These are phyloP conservation scores for Eugnorisma glareosa DNA, from an alignment of 2,888 invertebrate genomes.

Conservation along the genomic window DNA sequence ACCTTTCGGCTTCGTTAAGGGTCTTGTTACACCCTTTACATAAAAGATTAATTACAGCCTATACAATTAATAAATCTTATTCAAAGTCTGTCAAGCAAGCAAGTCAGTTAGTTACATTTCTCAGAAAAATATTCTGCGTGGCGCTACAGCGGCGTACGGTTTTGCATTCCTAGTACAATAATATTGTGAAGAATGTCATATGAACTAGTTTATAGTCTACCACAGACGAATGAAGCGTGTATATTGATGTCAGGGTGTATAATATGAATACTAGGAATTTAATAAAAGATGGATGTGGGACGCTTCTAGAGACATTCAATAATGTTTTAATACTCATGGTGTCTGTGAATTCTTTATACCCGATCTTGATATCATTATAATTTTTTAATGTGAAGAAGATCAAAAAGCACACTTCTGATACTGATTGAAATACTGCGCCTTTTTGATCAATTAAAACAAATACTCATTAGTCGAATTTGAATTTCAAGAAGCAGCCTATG, in stretches of 20 bases:
- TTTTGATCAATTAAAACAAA: not conserved
- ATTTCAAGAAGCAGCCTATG: too few relatives aligned
- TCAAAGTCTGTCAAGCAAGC: not conserved
- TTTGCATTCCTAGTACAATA: constrained; percentile 21
- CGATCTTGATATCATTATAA: too few relatives aligned
- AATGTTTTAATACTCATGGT: constrained; percentile 19
- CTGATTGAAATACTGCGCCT: not conserved
- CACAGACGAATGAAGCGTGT: constrained; percentile 11
- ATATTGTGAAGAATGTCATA: constrained; percentile 25
- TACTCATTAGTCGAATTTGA: not conserved
- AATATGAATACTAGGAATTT: constrained; percentile 59
- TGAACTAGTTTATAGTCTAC: constrained; percentile 19
- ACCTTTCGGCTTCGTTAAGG: too few relatives aligned
- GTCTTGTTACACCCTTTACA: too few relatives aligned
- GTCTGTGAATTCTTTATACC: not conserved
- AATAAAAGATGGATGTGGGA: constrained; percentile 28
- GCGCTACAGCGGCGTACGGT: constrained; percentile 16
- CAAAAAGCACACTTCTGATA: not conserved
- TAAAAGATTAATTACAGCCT: too few relatives aligned
- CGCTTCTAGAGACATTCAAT: not conserved
- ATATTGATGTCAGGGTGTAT: constrained; percentile 23
- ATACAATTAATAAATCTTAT: too few relatives aligned
- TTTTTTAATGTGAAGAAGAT: not conserved
- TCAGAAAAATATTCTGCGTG: constrained; percentile 20
- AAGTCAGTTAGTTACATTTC: not conserved